Evolutionary conservation across 1,140 invertebrate species (phyloP).

Genomic region (Magallana angulata): DNA sequence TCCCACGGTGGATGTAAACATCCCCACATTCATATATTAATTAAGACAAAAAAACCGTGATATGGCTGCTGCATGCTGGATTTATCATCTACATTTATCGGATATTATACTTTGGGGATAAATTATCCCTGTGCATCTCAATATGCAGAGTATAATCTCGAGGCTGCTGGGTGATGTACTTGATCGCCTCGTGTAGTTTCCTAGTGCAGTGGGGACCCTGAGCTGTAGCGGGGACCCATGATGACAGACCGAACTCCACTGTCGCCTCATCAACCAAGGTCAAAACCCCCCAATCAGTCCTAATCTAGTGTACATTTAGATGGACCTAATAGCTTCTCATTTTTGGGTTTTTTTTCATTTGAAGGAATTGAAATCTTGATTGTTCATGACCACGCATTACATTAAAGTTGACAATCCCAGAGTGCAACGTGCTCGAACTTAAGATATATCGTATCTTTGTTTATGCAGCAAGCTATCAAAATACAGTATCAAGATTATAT

Average conservation of each 20-base stretch:
- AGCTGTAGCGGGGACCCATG: no score
- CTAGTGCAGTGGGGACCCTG: not conserved
- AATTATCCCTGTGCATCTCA: conserved; percentile 1
- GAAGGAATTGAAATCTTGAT: no score
- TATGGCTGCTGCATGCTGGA: not conserved
- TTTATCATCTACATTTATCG: conserved; percentile 5
- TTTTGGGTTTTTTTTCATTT: no score
- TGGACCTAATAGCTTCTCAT: not conserved
- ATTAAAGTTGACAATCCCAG: no score
- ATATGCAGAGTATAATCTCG: not conserved
- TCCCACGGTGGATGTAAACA: not conserved
- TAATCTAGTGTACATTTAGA: not conserved
- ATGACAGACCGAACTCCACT: not conserved
- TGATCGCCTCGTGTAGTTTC: not conserved
- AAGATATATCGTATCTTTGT: no score
- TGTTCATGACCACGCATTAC: no score
- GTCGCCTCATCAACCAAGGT: not conserved
- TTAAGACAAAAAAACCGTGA: not conserved
- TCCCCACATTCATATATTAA: not conserved
- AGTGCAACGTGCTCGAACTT: no score
- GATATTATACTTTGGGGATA: not conserved
- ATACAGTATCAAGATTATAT: no score
- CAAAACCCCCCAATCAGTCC: not conserved
- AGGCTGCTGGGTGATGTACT: not conserved
- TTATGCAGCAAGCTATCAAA: no score